Conservation (phyloP, 2,797 vertebrate species). For the Brachymystax lenok region DNA sequence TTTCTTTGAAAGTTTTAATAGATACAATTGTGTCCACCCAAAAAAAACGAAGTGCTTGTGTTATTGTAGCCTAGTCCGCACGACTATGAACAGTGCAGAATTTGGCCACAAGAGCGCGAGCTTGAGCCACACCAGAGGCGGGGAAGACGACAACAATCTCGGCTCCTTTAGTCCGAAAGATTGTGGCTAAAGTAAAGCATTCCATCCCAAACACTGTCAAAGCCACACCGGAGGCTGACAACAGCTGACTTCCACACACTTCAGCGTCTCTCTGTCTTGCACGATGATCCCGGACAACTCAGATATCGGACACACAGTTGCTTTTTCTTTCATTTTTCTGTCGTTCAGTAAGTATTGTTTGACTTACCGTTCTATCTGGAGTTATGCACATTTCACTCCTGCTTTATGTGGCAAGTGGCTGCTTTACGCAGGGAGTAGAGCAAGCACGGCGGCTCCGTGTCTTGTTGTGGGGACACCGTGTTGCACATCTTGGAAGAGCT, state of each 20-base stretch:
- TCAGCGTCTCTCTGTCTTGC: conserved; percentile 36
- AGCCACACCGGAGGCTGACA: conserved; percentile 45
- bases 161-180: conserved; percentile 52
- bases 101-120: conserved; percentile 64
- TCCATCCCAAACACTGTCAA: conserved; percentile 42
- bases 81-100: background rate
- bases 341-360: conserved; percentile 73
- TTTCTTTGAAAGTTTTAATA: background rate
- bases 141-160: conserved; percentile 46
- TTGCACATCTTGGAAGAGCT: conserved; percentile 6
- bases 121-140: conserved; percentile 55
- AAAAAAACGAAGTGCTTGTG: background rate
- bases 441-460: background rate
- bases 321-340: conserved; percentile 61
- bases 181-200: conserved; percentile 30
- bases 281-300: conserved; percentile 63
- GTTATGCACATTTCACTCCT: background rate
- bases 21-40: background rate
- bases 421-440: background rate
- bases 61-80: background rate
- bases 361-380: conserved; percentile 28
- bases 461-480: background rate
- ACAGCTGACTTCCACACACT: conserved; percentile 24
- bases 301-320: conserved; percentile 56
- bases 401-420: background rate